Evolutionary conservation across 2,113 vertebrate species (phyloP).

Genomic region (Sorex fumeus): DNA sequence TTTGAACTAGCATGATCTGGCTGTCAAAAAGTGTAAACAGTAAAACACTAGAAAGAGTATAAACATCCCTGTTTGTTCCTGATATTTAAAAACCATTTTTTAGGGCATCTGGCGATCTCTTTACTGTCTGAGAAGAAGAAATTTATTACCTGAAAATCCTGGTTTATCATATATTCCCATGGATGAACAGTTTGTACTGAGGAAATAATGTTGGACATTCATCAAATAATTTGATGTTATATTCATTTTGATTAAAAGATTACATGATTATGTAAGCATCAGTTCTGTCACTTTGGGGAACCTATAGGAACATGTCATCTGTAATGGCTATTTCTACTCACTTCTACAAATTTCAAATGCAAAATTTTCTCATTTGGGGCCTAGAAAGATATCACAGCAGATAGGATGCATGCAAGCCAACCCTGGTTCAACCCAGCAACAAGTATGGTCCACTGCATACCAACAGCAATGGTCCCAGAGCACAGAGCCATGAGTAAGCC

Average conservation of each 20-base stretch:
- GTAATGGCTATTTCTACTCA: neutral
- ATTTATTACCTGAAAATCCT: constrained; percentile 45
- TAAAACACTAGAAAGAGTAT: neutral
- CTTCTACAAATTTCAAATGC: neutral
- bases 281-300: constrained; percentile 4
- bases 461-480: no score
- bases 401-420: no score
- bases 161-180: neutral
- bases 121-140: constrained; percentile 4
- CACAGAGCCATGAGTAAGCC: no score
- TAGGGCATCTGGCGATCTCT: neutral
- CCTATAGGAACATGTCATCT: neutral
- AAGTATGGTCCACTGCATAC: no score
- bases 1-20: neutral
- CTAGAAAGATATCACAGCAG: no score
- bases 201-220: neutral
- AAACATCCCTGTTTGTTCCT: neutral
- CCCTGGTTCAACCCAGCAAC: no score
- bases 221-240: constrained; percentile 41
- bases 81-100: constrained; percentile 43
- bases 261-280: constrained; percentile 30
- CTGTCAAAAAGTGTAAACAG: neutral
- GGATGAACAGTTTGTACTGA: constrained; percentile 32
- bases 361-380: no score
- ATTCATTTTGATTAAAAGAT: constrained; percentile 39